Evolutionary conservation across 2,113 vertebrate species (phyloP).

Genomic region (Cardinalis cardinalis): DNA sequence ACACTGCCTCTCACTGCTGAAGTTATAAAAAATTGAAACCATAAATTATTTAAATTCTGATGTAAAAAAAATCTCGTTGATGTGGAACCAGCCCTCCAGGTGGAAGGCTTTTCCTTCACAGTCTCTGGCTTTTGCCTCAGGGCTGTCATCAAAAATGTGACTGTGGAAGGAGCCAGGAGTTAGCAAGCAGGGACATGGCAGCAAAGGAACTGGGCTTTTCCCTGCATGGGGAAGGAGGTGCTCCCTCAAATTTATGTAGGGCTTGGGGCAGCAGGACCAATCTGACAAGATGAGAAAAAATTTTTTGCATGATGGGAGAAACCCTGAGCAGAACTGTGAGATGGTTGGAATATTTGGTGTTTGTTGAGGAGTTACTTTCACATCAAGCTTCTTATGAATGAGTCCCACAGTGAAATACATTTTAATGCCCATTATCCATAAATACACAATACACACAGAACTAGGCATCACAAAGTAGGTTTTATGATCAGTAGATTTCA

Average conservation of each 20-base stretch:
- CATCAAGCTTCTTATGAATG: neutral
- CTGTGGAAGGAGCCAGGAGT: neutral
- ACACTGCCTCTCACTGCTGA: neutral
- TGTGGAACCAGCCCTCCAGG: neutral
- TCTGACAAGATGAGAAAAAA: neutral
- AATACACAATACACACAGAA: neutral
- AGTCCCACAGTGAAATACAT: neutral
- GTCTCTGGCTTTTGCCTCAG: neutral
- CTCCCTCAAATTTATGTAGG: neutral
- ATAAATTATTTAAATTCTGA: neutral
- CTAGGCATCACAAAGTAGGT: neutral
- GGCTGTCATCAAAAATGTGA: neutral
- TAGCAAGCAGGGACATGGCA: neutral
- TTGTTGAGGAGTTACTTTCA: neutral
- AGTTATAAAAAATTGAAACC: conserved; percentile 27
- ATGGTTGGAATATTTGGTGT: neutral
- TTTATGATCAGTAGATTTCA: neutral
- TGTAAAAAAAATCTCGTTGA: neutral
- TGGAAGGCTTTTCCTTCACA: neutral
- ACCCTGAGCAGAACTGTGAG: neutral
- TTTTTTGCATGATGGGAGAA: neutral
- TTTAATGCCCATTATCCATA: neutral
- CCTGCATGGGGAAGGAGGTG: neutral
- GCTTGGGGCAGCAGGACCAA: neutral
- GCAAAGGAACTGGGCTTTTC: neutral